Evolutionary conservation across 2,113 vertebrate genomes (phyloP), one percentile per base, ranked within the genome.

Genomic region (Hylia prasina): DNA sequence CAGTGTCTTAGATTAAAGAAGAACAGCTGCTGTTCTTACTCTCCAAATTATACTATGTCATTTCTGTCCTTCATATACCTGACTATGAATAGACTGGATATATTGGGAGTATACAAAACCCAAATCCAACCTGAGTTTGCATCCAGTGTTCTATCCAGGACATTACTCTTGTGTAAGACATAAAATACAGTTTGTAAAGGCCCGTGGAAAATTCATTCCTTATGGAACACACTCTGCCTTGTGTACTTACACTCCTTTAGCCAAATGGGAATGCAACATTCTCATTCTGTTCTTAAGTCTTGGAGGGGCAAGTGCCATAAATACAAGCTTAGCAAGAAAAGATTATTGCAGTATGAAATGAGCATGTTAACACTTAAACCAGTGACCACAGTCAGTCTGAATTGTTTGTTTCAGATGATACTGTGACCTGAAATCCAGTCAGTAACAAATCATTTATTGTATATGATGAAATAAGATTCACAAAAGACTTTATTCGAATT

Each of bases 51-150:
- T 58, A 9, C 18, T 37, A 3, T 2, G 2, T 37, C 8, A 20
- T 37, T 33, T 93, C 58, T 66, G 31, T 70, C 35, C 21, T 28
- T 61, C 44, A 31, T 18, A 81, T 61, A 91, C 11, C 44, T 68
- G 45, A 17, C 9, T 53, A 57, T 0, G 3, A 88, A 23, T 15
- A 75, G 12, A 47, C 35, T 80, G 45, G 10, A 48, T 57, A 40
- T 23, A 45, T 1, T 60, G 4, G 7, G 27, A 39, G 4, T n/a
- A 5, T 7, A 19, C 60, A 64, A n/a, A 19, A 0, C 1, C 3
- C 15, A 21, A 68, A 48, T 25, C 27, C 19, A 70, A 51, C 5
- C 13, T 40, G 37, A 63, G 8, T 58, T 77, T 56, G 13, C 17
- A 58, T 28, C 20, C 30, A n/a, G 5, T 64, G 11, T 73, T 82